These are phyloP conservation scores for Epinotia ramella DNA, from an alignment of 2,888 invertebrate species.

Conservation along the genomic window DNA sequence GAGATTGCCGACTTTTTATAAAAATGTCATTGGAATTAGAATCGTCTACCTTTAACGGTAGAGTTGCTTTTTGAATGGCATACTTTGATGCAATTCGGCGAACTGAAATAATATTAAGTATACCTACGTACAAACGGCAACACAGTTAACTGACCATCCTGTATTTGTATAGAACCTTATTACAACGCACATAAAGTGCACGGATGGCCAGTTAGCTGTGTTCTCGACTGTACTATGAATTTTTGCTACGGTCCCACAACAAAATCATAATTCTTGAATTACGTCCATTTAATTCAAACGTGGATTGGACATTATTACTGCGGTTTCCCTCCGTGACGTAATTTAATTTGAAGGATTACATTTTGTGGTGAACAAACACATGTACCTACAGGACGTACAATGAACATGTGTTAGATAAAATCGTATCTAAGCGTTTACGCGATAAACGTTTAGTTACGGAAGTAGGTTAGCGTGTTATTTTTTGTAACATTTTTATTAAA, in stretches of 20 bases:
- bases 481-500: conserved; percentile 43
- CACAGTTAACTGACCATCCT: too few relatives aligned
- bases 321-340: background rate
- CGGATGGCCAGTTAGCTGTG: too few relatives aligned
- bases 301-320: background rate
- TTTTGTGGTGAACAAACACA: conserved; percentile 19
- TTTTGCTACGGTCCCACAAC: background rate
- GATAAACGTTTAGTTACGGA: conserved; percentile 39
- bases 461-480: conserved; percentile 24
- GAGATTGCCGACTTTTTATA: too few relatives aligned
- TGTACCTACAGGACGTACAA: conserved; percentile 27
- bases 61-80: too few relatives aligned
- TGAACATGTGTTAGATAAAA: conserved; percentile 13
- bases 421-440: conserved; percentile 32
- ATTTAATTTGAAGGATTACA: conserved; percentile 11
- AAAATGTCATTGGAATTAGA: too few relatives aligned
- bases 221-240: too few relatives aligned
- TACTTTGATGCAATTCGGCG: too few relatives aligned
- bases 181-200: too few relatives aligned
- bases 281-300: background rate
- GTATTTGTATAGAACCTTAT: too few relatives aligned
- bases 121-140: too few relatives aligned
- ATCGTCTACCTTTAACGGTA: too few relatives aligned
- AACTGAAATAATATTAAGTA: too few relatives aligned
- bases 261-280: background rate